Percentiles rank a stretch among this genome's conserved stretches.
Conservation (phyloP, 2,113 vertebrate species). For the Prinia subflava region DNA sequence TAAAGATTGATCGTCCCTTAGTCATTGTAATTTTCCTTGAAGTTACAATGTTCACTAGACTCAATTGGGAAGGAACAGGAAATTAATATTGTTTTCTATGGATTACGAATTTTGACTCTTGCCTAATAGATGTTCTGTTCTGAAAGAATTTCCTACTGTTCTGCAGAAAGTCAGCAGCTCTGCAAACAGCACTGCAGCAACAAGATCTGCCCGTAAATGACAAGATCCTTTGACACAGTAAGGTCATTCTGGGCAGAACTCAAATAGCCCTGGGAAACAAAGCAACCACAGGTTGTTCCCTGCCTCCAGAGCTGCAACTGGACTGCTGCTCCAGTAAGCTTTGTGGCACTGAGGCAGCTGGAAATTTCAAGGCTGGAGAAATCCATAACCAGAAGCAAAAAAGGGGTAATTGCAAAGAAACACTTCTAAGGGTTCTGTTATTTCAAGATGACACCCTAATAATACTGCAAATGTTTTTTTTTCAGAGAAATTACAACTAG, state of each 20-base stretch:
- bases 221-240: background rate
- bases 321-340: background rate
- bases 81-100: background rate
- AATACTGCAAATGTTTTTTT: background rate
- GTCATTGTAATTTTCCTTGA: background rate
- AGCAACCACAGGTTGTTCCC: background rate
- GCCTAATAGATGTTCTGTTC: background rate
- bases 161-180: background rate
- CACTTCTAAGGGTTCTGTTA: background rate
- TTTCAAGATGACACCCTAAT: background rate
- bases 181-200: background rate
- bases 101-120: background rate
- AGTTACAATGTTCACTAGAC: background rate
- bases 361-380: background rate
- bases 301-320: background rate
- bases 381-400: background rate
- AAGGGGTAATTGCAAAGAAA: background rate
- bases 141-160: background rate
- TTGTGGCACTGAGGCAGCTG: background rate
- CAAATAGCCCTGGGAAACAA: background rate
- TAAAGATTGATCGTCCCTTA: background rate
- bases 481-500: background rate
- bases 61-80: background rate
- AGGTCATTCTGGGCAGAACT: background rate
- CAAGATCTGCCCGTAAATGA: background rate